These are phyloP conservation scores for Malurus melanocephalus DNA, from an alignment of 2,113 vertebrate genomes.

Conservation along the genomic window DNA sequence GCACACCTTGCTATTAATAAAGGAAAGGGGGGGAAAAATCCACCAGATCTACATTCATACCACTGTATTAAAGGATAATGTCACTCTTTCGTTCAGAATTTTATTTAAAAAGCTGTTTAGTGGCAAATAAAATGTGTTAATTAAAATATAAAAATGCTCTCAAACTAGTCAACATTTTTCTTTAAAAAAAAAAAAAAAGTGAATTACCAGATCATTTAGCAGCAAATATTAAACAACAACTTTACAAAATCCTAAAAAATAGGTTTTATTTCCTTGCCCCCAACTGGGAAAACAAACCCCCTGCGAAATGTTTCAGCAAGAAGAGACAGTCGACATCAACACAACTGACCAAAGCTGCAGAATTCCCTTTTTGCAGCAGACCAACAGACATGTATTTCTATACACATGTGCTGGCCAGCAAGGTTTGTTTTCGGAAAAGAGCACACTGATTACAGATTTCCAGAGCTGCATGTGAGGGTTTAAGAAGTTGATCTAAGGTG, in stretches of 20 bases:
- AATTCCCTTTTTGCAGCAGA: background rate
- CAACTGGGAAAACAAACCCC: background rate
- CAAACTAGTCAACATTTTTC: conserved; percentile 1
- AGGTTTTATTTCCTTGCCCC: background rate
- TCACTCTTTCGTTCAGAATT: background rate
- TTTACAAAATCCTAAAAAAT: background rate
- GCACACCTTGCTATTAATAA: background rate
- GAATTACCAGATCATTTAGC: background rate
- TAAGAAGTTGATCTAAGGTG: background rate
- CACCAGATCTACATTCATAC: background rate
- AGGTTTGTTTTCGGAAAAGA: background rate
- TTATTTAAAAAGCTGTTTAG: conserved; percentile 48
- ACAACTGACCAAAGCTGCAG: background rate
- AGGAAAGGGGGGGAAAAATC: background rate
- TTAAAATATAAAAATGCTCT: conserved; percentile 43
- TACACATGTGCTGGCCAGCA: rapidly evolving
- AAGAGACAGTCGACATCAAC: background rate
- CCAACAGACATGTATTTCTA: background rate
- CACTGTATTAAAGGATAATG: background rate
- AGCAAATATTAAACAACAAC: background rate
- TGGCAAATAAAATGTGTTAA: conserved; percentile 63
- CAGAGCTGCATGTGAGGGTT: background rate
- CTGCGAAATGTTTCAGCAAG: background rate
- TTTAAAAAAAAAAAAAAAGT: background rate
- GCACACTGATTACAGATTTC: background rate